These are phyloP conservation scores for Troides aeacus DNA, from an alignment of 2,888 invertebrate genomes.

Conservation along the genomic window DNA sequence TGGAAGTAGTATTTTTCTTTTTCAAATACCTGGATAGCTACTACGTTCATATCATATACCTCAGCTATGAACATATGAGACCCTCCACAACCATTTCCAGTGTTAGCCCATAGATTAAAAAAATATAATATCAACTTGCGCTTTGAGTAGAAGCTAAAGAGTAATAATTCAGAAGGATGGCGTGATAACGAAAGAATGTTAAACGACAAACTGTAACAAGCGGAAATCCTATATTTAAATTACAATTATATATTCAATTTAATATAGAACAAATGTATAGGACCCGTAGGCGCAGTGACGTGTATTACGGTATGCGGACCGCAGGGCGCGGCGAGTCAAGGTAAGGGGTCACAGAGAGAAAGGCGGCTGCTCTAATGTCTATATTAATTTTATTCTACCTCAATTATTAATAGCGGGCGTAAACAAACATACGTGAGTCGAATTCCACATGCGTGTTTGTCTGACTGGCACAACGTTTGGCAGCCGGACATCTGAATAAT, in stretches of 20 bases:
- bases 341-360: conserved; percentile 72
- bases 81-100: too few species aligned
- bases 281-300: conserved; percentile 57
- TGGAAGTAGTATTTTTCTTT: too few species aligned
- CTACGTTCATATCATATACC: too few species aligned
- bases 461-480: conserved; percentile 17
- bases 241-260: conserved; percentile 34
- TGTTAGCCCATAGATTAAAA: too few species aligned
- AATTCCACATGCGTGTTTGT: conserved; percentile 21
- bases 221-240: conserved; percentile 30
- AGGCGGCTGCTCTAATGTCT: conserved; percentile 62
- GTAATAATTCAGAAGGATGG: neutral
- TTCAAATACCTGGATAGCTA: too few species aligned
- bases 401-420: conserved; percentile 35
- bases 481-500: conserved; percentile 25
- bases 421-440: conserved; percentile 24
- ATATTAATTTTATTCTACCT: conserved; percentile 55
- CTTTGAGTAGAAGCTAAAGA: neutral
- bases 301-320: conserved; percentile 60
- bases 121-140: neutral
- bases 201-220: conserved; percentile 5
- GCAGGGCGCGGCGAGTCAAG: conserved; percentile 76
- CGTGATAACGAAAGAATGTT: conserved; percentile 18
- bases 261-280: conserved; percentile 42
- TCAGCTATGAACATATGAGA: too few species aligned